Conservation (phyloP, 2,888 invertebrate genomes). For the Dasysyrphus albostriatus region DNA sequence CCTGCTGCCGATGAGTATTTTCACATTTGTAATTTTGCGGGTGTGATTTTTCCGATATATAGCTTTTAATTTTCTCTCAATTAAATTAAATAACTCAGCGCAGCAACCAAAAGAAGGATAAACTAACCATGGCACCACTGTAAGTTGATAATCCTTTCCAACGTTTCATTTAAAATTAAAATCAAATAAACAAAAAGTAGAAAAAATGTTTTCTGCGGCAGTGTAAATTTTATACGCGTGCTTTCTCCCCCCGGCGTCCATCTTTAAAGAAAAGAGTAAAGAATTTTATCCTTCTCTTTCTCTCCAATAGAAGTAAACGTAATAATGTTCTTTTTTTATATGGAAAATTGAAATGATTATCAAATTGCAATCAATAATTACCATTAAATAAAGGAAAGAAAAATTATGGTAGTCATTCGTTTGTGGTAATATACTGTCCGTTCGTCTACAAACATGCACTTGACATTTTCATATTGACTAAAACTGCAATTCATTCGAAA, state of each 20-base stretch:
- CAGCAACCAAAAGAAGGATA: conserved; percentile 60
- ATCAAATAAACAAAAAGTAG: conserved; percentile 41
- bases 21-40: conserved; percentile 72
- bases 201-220: conserved; percentile 45
- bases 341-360: conserved; percentile 52
- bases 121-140: conserved; percentile 78
- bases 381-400: conserved; percentile 7
- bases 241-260: conserved; percentile 77
- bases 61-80: conserved; percentile 49
- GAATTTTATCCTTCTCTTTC: conserved; percentile 56
- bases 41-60: conserved; percentile 66
- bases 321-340: conserved; percentile 3
- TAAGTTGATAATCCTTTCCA: conserved; percentile 77
- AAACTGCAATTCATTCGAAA: background rate
- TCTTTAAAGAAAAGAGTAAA: conserved; percentile 64
- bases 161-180: conserved; percentile 38
- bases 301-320: conserved; percentile 29
- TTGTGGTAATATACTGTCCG: background rate
- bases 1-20: conserved; percentile 61
- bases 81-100: conserved; percentile 52
- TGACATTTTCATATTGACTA: conserved; percentile 10
- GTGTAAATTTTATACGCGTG: conserved; percentile 76
- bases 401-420: conserved; percentile 37
- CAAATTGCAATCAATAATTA: conserved; percentile 71
- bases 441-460: conserved; percentile 20